Conservation (phyloP, 2,888 invertebrate genomes). For the Chrysopilus asiliformis region DNA sequence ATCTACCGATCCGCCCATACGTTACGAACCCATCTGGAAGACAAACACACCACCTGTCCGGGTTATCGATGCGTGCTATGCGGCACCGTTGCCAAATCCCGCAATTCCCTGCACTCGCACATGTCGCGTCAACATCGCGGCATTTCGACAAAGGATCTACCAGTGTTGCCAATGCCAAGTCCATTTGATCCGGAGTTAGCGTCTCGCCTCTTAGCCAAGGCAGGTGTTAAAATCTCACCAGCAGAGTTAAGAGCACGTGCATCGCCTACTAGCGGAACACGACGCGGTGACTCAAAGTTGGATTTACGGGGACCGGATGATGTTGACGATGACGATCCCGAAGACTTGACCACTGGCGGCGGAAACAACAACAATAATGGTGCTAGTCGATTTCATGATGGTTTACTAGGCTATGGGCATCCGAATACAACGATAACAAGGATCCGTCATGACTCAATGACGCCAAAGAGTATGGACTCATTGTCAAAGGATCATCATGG, state of each 20-base stretch:
- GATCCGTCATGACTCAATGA: slow-evolving; percentile 47
- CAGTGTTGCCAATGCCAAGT: slow-evolving; percentile 84
- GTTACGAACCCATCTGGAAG: slow-evolving; percentile 78
- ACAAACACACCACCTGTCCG: slow-evolving; percentile 85
- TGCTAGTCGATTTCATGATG: slow-evolving; percentile 31
- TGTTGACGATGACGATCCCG: slow-evolving; percentile 55
- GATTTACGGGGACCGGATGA: slow-evolving; percentile 67
- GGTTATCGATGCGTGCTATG: slow-evolving; percentile 85
- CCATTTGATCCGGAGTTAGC: slow-evolving; percentile 84
- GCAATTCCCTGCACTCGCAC: slow-evolving; percentile 84
- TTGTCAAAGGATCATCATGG: slow-evolving; percentile 45
- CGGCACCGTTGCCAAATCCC: slow-evolving; percentile 83
- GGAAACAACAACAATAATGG: slow-evolving; percentile 24
- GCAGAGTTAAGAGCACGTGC: slow-evolving; percentile 73
- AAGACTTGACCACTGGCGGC: slow-evolving; percentile 53
- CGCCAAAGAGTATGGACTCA: slow-evolving; percentile 52
- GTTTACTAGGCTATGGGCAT: slow-evolving; percentile 36
- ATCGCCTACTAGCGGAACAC: slow-evolving; percentile 66
- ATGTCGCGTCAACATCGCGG: slow-evolving; percentile 90
- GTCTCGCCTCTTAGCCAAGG: slow-evolving; percentile 71
- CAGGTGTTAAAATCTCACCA: slow-evolving; percentile 74
- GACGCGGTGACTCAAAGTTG: slow-evolving; percentile 61
- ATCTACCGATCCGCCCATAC: slow-evolving; percentile 88
- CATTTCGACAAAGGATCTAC: slow-evolving; percentile 84
- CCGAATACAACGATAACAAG: slow-evolving; percentile 52